Percentiles rank a stretch among this genome's conserved stretches.
Evolutionary conservation across 2,888 invertebrate genomes (phyloP).

Genomic region (Germaria angustata): DNA sequence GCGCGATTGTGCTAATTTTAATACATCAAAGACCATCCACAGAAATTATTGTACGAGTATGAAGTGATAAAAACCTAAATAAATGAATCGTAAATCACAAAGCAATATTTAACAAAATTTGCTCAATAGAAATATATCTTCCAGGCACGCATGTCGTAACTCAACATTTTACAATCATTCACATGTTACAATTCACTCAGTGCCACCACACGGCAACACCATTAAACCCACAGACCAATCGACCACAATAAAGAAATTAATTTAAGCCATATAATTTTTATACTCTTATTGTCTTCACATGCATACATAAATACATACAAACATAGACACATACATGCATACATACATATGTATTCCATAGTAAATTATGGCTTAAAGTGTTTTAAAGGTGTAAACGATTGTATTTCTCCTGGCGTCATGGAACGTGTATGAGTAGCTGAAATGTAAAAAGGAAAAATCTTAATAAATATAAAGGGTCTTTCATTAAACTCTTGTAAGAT

Average conservation of each 20-base stretch:
- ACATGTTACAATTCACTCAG: slow-evolving; percentile 1
- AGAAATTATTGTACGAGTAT: too few species aligned
- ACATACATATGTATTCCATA: background rate
- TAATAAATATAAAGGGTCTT: too few species aligned
- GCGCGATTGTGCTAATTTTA: slow-evolving; percentile 47
- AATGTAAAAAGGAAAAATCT: too few species aligned
- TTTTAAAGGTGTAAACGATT: slow-evolving; percentile 53
- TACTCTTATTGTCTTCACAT: background rate
- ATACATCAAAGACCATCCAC: too few species aligned
- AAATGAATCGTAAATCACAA: slow-evolving; percentile 21
- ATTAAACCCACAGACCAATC: slow-evolving; percentile 3
- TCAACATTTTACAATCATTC: slow-evolving; percentile 26
- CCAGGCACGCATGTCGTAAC: slow-evolving; percentile 54
- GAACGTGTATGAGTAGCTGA: background rate
- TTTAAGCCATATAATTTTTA: slow-evolving; percentile 17
- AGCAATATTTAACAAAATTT: slow-evolving; percentile 31
- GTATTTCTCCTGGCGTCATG: background rate
- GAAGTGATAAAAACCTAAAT: too few species aligned
- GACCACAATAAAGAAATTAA: slow-evolving; percentile 35
- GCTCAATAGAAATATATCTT: slow-evolving; percentile 26
- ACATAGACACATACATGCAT: too few species aligned
- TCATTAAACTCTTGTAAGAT: too few species aligned
- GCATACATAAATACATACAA: too few species aligned
- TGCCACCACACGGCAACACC: background rate
- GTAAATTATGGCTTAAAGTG: slow-evolving; percentile 53